Evolutionary conservation across 2,113 vertebrate species (phyloP), one percentile per base, ranked within the genome.

Genomic region (Bubo scandiacus): DNA sequence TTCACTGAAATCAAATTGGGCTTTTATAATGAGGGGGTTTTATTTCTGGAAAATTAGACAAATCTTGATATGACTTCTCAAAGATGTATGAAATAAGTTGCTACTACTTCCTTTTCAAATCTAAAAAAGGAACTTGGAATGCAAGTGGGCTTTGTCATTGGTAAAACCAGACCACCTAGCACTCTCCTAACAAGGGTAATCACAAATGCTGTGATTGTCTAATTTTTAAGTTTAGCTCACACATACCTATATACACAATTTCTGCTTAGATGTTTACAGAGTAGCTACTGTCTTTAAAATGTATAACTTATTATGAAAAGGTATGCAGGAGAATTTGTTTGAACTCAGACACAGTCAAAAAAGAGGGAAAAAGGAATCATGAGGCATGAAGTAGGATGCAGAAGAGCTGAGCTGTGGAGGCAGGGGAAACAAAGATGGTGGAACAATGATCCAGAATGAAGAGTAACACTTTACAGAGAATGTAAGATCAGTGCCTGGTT

Each of bases 21-120:
- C 12, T 86, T 88, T 78, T 81, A 49, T 67, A 38, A 42, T 32
- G 10, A 77, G 20, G 12, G 32, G 12, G 12, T 12, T 81, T 61
- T 73, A 36, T 71, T 94, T 92, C 63, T 79, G 52, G 38, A 86
- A 95, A 86, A 74, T 86, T 20, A 57, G 42, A 38, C 7, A 74
- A 81, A 61, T 63, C 10, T 11, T 40, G 5, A 34, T 58, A 78
- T 11, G 18, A 9, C 11, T 86, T 74, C 38, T 67, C 23, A 58
- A 78, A 81, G 63, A 29, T 55, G 55, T 61, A 62, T 51, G 77
- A 77, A 84, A 81, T 57, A 66, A 57, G 7, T 59, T 79, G 18
- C 8, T 54, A 4, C n/a, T 81, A 71, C 38, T 62, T 84, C 10
- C 10, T 74, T 87, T 88, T 51, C 57, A 86, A 90, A 75, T 63